A percentile compares a stretch with the other conserved stretches of the same genome.
Conservation (phyloP, 1,140 invertebrate genomes). For the Drosophila nasuta region DNA sequence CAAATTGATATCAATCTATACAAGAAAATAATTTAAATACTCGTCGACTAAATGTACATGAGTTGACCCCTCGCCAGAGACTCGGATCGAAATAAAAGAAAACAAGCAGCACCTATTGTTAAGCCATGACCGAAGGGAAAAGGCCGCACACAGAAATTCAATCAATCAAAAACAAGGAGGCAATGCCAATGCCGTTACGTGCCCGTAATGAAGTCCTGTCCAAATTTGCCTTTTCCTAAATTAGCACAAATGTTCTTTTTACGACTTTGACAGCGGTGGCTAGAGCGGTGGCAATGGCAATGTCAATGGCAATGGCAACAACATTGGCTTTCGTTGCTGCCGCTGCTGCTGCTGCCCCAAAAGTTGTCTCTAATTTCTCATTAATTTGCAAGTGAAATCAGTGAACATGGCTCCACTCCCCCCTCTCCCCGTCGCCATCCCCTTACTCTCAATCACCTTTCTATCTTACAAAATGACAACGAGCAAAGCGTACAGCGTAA, state of each 20-base stretch:
- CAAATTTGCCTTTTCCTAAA: conserved; percentile 83
- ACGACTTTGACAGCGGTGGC: conserved; percentile 67
- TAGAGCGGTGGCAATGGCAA: conserved; percentile 25
- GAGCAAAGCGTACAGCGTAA: conserved; percentile 47
- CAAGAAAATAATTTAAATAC: conserved; percentile 65
- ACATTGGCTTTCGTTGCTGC: conserved; percentile 27
- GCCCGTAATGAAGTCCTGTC: conserved; percentile 81
- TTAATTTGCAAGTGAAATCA: conserved; percentile 84
- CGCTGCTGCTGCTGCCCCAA: conserved; percentile 16
- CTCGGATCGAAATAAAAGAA: too few relatives aligned
- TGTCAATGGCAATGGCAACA: conserved; percentile 25
- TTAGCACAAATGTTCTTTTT: conserved; percentile 84
- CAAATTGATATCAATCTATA: conserved; percentile 74
- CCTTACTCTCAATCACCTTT: not conserved
- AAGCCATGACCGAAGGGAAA: conserved; percentile 3
- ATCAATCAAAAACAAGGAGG: conserved; percentile 77
- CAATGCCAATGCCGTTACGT: conserved; percentile 77
- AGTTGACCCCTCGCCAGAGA: conserved; percentile 2
- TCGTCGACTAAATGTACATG: conserved; percentile 42
- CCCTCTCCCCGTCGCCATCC: not conserved
- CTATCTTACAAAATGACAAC: conserved; percentile 59
- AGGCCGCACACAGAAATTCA: conserved; percentile 68
- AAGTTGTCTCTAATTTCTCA: conserved; percentile 83
- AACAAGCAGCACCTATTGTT: conserved; percentile 6
- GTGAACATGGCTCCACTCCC: conserved; percentile 59